These are phyloP conservation scores for Poeciliopsis infans DNA, from an alignment of 2,797 vertebrate genomes.

Conservation along the genomic window DNA sequence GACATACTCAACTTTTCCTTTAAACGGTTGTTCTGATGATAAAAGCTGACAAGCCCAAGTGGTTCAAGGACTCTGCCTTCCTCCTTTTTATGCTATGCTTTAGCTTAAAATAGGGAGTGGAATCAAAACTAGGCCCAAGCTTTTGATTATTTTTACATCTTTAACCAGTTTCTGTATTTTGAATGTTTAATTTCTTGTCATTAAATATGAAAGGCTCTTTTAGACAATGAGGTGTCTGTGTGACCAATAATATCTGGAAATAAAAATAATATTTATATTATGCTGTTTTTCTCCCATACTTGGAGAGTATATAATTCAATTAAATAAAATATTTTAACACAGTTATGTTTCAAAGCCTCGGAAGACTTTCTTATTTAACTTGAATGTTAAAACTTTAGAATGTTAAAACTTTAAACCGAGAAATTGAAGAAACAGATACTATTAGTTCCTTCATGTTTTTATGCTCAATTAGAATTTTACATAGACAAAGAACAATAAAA, in stretches of 20 bases:
- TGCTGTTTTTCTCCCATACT: background rate
- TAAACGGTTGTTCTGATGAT: background rate
- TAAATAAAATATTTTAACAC: background rate
- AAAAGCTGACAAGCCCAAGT: background rate
- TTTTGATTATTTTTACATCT: background rate
- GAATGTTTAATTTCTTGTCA: background rate
- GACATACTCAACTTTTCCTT: background rate
- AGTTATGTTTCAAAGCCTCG: background rate
- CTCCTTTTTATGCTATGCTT: background rate
- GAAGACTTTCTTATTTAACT: conserved; percentile 5
- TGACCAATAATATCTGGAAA: background rate
- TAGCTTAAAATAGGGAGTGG: background rate
- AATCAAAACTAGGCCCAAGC: background rate
- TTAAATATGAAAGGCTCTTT: background rate
- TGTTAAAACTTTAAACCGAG: background rate
- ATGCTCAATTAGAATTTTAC: background rate
- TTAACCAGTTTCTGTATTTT: background rate
- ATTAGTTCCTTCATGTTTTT: background rate
- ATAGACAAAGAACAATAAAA: background rate
- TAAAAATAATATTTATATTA: background rate
- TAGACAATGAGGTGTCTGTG: background rate
- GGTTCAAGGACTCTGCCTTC: background rate
- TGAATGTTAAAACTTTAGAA: background rate
- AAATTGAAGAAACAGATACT: background rate
- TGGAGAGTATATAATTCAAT: background rate